Base-by-base conservation (phyloP, 2,888 invertebrate genomes). In the Lepidocyrtoides sp. region DNA sequence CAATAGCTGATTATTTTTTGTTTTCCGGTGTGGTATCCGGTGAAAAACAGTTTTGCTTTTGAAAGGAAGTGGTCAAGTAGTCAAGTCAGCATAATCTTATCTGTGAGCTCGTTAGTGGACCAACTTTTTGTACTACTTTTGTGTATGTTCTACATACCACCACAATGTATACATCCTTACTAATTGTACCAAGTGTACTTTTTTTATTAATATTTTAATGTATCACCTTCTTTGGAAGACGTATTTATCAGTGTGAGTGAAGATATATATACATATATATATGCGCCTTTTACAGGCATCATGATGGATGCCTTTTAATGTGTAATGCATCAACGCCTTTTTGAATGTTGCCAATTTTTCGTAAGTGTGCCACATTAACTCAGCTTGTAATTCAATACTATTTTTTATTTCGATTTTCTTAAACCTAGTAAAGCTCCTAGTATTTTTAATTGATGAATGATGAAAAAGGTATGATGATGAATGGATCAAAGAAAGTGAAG, bases 11-110 rank as follows among this genome's bases (percentile, higher is more conserved):
- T 10, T 17, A 8, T 57, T 69, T 23, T 69, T 69, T 48, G 75
- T 75, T 75, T 75, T 75, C 75, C 75, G 75, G 75, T 75, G 75
- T 75, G 75, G 75, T 44, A 75, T 75, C 75, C 75, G 75, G 75
- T 75, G n/a, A n/a, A 14, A 20, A 75, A 75, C 17, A 75, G 75
- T 75, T 75, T 12, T 7, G 44, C 44, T 75, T 75, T 48, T 75
- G 48, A 75, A n/a, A 75, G 75, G 75, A 75, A 75, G 75, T 75
- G 66, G 66, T 69, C 66, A 69, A 75, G 66, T 29, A 26, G 60
- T 60, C 36, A 36, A 36, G 36, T 36, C 36, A 36, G 36, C 36
- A 23, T 57, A 23, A 75, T 44, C 26, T 48, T 20, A 75, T 20
- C 75, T 48, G 44, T 0, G 1, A 23, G n/a, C 14, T 44, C n/a